Base-by-base conservation (phyloP, 1,140 invertebrate species). In the Contarinia nasturtii region DNA sequence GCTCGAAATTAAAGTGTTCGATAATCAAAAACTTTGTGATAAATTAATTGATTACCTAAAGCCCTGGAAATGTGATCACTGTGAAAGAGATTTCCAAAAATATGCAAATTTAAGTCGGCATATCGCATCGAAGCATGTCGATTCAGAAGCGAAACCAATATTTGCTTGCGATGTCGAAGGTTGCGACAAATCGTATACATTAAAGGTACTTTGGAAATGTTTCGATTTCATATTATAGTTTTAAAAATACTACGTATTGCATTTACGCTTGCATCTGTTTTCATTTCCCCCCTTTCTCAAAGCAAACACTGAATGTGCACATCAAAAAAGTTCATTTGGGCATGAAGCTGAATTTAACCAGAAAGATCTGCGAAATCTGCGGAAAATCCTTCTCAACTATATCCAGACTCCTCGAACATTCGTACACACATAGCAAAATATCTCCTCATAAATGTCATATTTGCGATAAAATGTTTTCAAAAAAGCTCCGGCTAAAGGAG, bases 391-490 rank as follows among this genome's bases (percentile, higher is more conserved):
- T 38, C 15, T 5, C 3, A 14, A 38, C 2, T n/a, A n/a, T 5
- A 7, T 3, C 36, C 5, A 7, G 3, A 38, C 12, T 38, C 15
- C 3, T n/a, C 12, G 14, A 72, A 47, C 72, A 73, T 48, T 71
- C 70, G 48, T 70, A 70, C 43, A 72, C 70, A 18, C 71, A 74
- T 50, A 70, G 70, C 12, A 70, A 70, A 22, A 69, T 72, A 54
- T 63, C 70, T 36, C 71, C 70, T 0, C 72, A 70, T 37, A 66
- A 69, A 1, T 74, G 72, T 51, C 71, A 72, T 45, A 71, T 70
- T 1, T 74, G 71, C 48, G 68, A 68, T 41, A 60, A 63, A 46
- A 52, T 57, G n/a, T 63, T 62, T 46, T 56, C 59, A 5, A 59
- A 59, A 3, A 62, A 62, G 40, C 58, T 56, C 21, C 56, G 56